These are phyloP conservation scores for Pachydiplax longipennis DNA, from an alignment of 2,888 invertebrate genomes.

Conservation along the genomic window DNA sequence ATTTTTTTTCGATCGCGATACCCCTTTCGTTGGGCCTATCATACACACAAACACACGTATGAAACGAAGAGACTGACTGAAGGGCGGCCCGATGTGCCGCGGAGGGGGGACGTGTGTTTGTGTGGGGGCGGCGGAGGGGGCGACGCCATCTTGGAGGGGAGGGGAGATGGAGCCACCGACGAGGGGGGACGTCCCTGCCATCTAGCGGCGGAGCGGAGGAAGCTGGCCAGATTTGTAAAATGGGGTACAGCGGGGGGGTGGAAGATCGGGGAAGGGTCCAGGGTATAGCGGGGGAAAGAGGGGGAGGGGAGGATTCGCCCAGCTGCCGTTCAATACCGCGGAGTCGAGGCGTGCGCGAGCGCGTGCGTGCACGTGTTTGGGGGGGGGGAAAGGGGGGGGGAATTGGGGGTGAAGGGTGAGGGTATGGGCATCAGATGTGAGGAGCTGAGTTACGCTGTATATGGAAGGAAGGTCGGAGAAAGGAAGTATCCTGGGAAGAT, in stretches of 20 bases:
- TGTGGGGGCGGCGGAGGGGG: not conserved
- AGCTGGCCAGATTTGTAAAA: not conserved
- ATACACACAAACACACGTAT: constrained; percentile 44
- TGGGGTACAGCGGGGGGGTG: not conserved
- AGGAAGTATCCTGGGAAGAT: not conserved
- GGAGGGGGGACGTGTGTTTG: not conserved
- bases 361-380: constrained; percentile 21
- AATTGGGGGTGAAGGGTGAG: not conserved
- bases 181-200: constrained; percentile 5
- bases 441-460: not conserved
- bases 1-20: constrained; percentile 16
- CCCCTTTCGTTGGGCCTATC: constrained; percentile 24
- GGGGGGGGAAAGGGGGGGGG: not conserved
- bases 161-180: constrained; percentile 35
- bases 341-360: constrained; percentile 25
- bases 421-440: not conserved
- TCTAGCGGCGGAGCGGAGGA: not conserved
- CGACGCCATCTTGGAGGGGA: not conserved
- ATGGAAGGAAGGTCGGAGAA: not conserved
- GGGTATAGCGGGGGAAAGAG: not conserved
- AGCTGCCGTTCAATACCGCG: constrained; percentile 39
- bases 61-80: constrained; percentile 42
- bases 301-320: not conserved
- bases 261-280: not conserved
- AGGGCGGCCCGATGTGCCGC: not conserved